Percentiles rank a stretch among this genome's conserved stretches.
Conservation (phyloP, 2,888 invertebrate genomes). For the Halocaridina rubra region DNA sequence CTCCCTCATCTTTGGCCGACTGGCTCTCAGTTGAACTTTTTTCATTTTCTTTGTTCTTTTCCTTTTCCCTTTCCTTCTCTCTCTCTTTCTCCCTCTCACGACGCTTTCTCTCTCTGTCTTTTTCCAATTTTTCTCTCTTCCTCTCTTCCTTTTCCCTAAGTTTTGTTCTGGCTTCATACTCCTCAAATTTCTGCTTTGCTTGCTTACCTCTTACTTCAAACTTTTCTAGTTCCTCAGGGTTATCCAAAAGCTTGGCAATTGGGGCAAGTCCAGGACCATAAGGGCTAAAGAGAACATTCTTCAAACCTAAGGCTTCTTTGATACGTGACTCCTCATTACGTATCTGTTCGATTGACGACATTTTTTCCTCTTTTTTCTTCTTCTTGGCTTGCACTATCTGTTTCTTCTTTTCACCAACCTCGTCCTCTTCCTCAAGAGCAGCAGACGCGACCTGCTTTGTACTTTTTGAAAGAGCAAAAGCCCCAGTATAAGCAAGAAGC, state of each 20-base stretch:
- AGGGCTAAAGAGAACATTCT: conserved; percentile 49
- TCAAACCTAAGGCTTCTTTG: conserved; percentile 49
- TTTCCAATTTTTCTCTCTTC: neutral
- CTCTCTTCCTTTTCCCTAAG: conserved; percentile 6
- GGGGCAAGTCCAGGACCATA: conserved; percentile 50
- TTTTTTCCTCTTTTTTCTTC: conserved; percentile 62
- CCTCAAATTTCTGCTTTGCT: conserved; percentile 15
- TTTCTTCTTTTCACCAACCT: conserved; percentile 22
- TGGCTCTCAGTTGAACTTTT: neutral
- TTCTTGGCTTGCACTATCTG: conserved; percentile 20
- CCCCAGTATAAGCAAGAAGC: conserved; percentile 67
- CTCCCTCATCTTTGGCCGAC: neutral
- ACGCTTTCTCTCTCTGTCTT: neutral
- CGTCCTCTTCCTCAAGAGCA: conserved; percentile 39
- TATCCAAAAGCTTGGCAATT: conserved; percentile 50
- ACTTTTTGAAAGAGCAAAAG: conserved; percentile 34
- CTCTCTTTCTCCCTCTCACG: conserved; percentile 15
- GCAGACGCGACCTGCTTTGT: conserved; percentile 22
- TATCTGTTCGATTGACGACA: conserved; percentile 61
- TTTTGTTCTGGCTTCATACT: conserved; percentile 32
- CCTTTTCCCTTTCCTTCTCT: neutral
- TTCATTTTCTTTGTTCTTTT: neutral
- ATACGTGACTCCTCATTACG: conserved; percentile 55
- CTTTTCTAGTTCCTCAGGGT: conserved; percentile 56
- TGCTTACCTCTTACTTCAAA: conserved; percentile 53